These are phyloP conservation scores for Drosophila tropicalis DNA, from an alignment of 1,140 invertebrate genomes.

Conservation along the genomic window DNA sequence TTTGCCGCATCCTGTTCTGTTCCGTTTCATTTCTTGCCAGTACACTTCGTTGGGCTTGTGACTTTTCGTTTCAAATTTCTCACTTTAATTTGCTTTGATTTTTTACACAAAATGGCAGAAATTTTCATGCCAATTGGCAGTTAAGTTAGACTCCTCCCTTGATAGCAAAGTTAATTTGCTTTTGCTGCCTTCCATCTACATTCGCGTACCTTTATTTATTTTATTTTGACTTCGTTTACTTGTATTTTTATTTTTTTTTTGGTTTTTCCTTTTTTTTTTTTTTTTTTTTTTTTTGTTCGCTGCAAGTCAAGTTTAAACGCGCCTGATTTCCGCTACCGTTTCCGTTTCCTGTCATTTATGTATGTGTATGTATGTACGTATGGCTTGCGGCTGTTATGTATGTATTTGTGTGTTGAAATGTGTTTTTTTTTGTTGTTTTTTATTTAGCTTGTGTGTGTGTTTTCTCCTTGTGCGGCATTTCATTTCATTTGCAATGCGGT, in stretches of 20 bases:
- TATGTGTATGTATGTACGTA: conserved; percentile 23
- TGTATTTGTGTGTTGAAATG: neutral
- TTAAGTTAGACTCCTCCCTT: conserved; percentile 22
- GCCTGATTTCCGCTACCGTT: conserved; percentile 63
- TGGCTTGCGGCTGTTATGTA: conserved; percentile 31
- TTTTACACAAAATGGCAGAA: conserved; percentile 29
- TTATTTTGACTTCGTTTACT: neutral
- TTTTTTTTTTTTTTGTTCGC: conserved; percentile 20
- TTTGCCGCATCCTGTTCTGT: neutral
- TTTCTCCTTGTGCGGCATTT: conserved; percentile 29
- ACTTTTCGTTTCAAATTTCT: conserved; percentile 33
- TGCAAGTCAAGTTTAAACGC: conserved; percentile 58
- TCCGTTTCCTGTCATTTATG: conserved; percentile 48
- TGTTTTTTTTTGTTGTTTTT: conserved; percentile 15
- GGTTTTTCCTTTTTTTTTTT: conserved; percentile 1
- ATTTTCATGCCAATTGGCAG: conserved; percentile 62
- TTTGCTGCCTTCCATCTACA: conserved; percentile 2
- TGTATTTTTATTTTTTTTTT: neutral
- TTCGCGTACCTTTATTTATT: conserved; percentile 33
- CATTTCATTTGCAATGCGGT: conserved; percentile 28
- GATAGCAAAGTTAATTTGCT: conserved; percentile 57
- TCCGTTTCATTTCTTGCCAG: conserved; percentile 8
- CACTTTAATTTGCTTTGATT: conserved; percentile 56
- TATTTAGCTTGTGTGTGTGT: neutral
- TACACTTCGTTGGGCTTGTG: conserved; percentile 28